phyloP scores from a whole-genome alignment of 2,888 invertebrate genomes.

The Troides helena region DNA sequence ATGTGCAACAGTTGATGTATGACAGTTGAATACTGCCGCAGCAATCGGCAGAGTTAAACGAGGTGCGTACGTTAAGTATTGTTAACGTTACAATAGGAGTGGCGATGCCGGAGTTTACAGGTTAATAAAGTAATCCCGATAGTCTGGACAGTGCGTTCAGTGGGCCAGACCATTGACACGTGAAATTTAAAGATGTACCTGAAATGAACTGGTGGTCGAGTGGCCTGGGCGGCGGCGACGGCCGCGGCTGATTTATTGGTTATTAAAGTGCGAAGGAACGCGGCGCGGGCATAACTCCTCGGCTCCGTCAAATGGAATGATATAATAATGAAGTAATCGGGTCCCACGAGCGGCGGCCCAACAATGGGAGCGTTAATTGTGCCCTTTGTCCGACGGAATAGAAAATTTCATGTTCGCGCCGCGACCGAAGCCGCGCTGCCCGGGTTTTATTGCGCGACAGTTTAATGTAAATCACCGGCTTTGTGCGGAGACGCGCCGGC shows the following conservation, averaged over 20 bases:
- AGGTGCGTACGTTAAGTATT: too few relatives aligned
- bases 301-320: constrained; percentile 54
- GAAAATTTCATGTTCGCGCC: constrained; percentile 73
- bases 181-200: too few relatives aligned
- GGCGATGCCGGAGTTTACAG: too few relatives aligned
- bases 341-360: constrained; percentile 50
- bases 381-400: constrained; percentile 75
- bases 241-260: constrained; percentile 32
- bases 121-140: too few relatives aligned
- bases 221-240: background rate
- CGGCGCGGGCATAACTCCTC: background rate
- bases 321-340: constrained; percentile 76
- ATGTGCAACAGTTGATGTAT: too few relatives aligned
- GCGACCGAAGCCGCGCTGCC: constrained; percentile 50
- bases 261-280: constrained; percentile 28
- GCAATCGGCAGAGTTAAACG: too few relatives aligned
- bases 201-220: too few relatives aligned
- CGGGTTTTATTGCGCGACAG: constrained; percentile 63
- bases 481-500: constrained; percentile 57
- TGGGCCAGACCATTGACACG: too few relatives aligned
- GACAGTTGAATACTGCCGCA: too few relatives aligned
- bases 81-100: too few relatives aligned
- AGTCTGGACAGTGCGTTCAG: too few relatives aligned
- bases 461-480: constrained; percentile 72
- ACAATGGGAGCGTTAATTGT: constrained; percentile 73